These are phyloP conservation scores for Lota lota DNA, from an alignment of 2,113 vertebrate genomes.

Conservation along the genomic window DNA sequence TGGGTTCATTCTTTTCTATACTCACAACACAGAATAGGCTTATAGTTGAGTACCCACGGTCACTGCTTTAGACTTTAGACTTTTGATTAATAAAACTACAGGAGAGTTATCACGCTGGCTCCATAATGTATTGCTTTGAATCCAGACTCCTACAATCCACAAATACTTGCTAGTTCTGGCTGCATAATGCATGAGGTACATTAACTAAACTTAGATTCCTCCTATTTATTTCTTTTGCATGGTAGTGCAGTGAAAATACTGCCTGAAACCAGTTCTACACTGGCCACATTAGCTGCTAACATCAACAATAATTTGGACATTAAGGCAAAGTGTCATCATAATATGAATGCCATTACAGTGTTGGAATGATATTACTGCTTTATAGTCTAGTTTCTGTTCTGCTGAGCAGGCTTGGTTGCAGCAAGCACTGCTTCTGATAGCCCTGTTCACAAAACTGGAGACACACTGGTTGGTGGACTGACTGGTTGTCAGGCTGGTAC, in stretches of 20 bases:
- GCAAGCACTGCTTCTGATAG: background rate
- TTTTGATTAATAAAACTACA: background rate
- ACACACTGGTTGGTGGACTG: background rate
- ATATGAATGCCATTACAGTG: background rate
- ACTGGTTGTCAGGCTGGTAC: too few species aligned
- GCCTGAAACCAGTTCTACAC: background rate
- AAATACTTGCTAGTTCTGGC: constrained; percentile 21
- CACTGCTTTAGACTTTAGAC: too few species aligned
- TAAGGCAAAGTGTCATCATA: background rate
- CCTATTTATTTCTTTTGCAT: background rate
- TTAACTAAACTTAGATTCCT: constrained; percentile 12
- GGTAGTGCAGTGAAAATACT: constrained; percentile 4
- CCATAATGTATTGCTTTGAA: constrained; percentile 10
- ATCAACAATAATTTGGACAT: background rate
- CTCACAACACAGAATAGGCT: too few species aligned
- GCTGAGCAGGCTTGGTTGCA: background rate
- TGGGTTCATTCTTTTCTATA: too few species aligned
- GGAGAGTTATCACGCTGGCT: constrained; percentile 32
- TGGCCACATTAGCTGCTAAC: background rate
- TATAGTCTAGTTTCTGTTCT: background rate
- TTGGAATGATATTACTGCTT: background rate
- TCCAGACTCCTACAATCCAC: constrained; percentile 15
- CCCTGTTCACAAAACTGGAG: background rate
- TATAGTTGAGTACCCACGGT: too few species aligned
- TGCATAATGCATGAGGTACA: constrained; percentile 18